Evolutionary conservation across 2,888 invertebrate genomes (phyloP).

Genomic region (Lypha dubia): DNA sequence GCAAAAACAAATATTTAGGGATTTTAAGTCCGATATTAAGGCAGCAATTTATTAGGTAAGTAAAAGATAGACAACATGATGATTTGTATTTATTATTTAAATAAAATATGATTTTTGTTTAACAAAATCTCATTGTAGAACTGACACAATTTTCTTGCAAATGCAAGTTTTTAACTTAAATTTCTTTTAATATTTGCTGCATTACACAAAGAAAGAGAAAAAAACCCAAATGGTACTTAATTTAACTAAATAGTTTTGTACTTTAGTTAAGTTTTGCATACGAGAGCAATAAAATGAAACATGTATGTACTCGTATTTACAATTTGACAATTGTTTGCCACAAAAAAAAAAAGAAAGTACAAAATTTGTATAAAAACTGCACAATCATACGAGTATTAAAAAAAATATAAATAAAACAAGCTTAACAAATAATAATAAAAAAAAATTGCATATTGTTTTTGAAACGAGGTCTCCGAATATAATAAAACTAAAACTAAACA

Average conservation of each 20-base stretch:
- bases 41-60: no score
- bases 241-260: conserved; percentile 55
- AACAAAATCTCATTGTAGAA: not conserved
- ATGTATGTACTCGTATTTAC: conserved; percentile 41
- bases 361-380: conserved; percentile 21
- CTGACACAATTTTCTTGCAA: conserved; percentile 1
- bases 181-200: conserved; percentile 28
- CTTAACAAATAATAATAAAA: conserved; percentile 45
- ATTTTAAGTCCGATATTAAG: no score
- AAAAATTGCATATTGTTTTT: conserved; percentile 62
- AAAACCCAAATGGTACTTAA: conserved; percentile 32
- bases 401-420: conserved; percentile 38
- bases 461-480: conserved; percentile 66
- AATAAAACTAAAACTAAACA: conserved; percentile 55
- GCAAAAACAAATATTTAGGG: no score
- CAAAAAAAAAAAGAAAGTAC: conserved; percentile 11
- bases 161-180: conserved; percentile 16
- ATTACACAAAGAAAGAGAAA: not conserved
- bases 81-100: not conserved
- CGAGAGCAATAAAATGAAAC: conserved; percentile 33
- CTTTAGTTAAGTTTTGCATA: conserved; percentile 45
- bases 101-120: no score
- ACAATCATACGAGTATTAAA: conserved; percentile 42
- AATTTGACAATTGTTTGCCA: conserved; percentile 60
- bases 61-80: no score